Conservation (phyloP, 1,140 invertebrate species). For the Drusus annulatus region DNA sequence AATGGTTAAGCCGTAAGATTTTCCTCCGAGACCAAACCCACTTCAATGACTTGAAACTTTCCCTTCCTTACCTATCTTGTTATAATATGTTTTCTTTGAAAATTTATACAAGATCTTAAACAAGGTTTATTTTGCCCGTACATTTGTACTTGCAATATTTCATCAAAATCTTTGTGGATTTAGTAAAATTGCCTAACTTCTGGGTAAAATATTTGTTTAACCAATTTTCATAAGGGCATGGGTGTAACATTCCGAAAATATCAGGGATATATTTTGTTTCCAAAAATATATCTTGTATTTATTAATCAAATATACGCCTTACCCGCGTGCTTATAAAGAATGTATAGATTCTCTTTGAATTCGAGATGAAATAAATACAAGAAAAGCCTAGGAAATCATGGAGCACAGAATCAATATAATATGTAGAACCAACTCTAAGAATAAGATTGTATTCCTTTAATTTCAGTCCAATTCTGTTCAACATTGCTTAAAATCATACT, state of each 20-base stretch:
- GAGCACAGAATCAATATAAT: too few species aligned
- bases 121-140: conserved; percentile 15
- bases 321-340: too few species aligned
- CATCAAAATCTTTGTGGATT: conserved; percentile 24
- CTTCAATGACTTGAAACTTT: conserved; percentile 33
- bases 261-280: neutral
- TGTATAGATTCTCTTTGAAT: too few species aligned
- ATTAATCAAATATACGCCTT: too few species aligned
- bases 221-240: neutral
- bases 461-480: too few species aligned
- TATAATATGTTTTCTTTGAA: conserved; percentile 15
- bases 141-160: conserved; percentile 16
- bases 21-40: conserved; percentile 30
- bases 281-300: too few species aligned
- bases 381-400: too few species aligned
- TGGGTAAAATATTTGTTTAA: neutral
- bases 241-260: neutral
- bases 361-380: too few species aligned
- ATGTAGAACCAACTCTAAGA: too few species aligned
- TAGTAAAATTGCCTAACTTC: conserved; percentile 13
- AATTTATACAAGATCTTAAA: conserved; percentile 35
- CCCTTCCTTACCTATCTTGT: conserved; percentile 11
- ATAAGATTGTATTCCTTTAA: too few species aligned
- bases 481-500: too few species aligned
- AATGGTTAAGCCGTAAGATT: conserved; percentile 4